Conservation (phyloP, 2,888 invertebrate genomes). For the Mystacides longicornis region DNA sequence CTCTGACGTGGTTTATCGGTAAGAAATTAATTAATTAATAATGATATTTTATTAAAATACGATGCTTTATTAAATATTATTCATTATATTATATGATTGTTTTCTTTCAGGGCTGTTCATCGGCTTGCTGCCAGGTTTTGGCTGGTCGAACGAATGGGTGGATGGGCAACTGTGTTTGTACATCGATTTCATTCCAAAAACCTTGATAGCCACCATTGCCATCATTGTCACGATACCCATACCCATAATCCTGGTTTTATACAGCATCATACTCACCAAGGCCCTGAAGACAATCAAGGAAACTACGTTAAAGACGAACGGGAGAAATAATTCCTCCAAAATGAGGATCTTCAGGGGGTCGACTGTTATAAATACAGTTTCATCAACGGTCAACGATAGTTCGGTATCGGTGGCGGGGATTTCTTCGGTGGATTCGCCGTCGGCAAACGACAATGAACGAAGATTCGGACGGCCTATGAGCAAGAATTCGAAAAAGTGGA, state of each 20-base stretch:
- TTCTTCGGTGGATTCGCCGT: neutral
- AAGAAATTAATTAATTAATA: too few species aligned
- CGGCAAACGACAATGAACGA: neutral
- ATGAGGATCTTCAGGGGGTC: neutral
- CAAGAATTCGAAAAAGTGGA: neutral
- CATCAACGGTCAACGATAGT: neutral
- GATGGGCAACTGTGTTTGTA: neutral
- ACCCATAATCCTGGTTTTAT: neutral
- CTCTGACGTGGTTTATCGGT: neutral
- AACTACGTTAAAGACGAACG: neutral
- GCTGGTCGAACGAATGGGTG: neutral
- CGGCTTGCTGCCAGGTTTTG: neutral
- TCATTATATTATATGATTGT: too few species aligned
- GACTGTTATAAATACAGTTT: neutral
- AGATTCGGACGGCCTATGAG: neutral
- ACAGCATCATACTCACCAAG: neutral
- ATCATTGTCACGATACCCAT: neutral
- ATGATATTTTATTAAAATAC: too few species aligned
- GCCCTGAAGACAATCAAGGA: neutral
- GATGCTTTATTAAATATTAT: too few species aligned
- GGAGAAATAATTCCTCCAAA: neutral
- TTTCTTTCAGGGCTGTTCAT: neutral
- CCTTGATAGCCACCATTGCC: neutral
- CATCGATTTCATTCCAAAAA: neutral
- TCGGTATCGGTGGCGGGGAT: neutral